Evolutionary conservation across 2,113 vertebrate species (phyloP).

Genomic region (Callochromis pleurospilus): DNA sequence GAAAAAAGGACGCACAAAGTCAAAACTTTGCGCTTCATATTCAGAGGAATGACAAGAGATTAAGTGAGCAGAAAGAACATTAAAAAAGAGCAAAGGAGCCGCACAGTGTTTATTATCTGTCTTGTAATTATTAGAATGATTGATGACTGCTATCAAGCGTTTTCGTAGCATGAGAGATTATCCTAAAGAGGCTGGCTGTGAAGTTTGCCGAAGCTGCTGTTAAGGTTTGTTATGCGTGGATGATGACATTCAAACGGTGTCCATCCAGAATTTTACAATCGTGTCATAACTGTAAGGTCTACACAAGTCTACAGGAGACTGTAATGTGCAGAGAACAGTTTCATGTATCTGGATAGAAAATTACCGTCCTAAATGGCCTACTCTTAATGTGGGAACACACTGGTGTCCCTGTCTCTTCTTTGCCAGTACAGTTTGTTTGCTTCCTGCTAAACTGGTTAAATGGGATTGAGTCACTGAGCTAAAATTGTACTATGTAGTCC

Average conservation of each 20-base stretch:
- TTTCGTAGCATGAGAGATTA: slow-evolving; percentile 15
- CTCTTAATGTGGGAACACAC: not conserved
- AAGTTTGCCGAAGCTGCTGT: slow-evolving; percentile 10
- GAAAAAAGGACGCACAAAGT: not conserved
- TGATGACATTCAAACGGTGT: slow-evolving; percentile 13
- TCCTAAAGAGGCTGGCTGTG: not conserved
- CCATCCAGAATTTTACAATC: not conserved
- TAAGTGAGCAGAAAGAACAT: not conserved
- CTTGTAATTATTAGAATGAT: slow-evolving; percentile 44
- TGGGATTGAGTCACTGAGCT: not conserved
- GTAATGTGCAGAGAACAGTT: not conserved
- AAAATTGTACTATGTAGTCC: not conserved
- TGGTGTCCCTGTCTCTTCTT: not conserved
- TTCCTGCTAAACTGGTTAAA: not conserved
- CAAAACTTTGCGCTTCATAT: not conserved
- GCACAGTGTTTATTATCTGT: slow-evolving; percentile 20
- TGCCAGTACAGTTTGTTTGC: not conserved
- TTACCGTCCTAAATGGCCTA: not conserved
- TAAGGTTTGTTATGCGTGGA: slow-evolving; percentile 1
- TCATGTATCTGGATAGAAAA: not conserved
- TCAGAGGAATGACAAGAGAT: not conserved
- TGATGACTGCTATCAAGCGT: slow-evolving; percentile 22
- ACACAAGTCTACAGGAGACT: not conserved
- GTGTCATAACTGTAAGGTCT: not conserved
- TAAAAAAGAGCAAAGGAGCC: not conserved